These are phyloP conservation scores for Dasysyrphus albostriatus DNA, from an alignment of 2,888 invertebrate genomes.

Conservation along the genomic window DNA sequence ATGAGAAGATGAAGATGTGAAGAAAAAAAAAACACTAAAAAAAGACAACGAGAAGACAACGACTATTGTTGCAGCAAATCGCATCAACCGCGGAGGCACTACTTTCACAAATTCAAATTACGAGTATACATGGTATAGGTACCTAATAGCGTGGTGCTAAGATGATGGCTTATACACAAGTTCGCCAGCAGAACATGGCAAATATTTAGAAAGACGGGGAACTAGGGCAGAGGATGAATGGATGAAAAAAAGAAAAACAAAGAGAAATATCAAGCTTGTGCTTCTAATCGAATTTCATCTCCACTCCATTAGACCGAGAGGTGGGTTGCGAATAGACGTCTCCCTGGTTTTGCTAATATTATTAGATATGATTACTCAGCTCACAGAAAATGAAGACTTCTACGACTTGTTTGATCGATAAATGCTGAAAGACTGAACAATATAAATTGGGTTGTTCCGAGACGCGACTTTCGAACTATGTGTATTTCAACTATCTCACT, in stretches of 20 bases:
- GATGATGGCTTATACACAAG: neutral
- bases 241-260: neutral
- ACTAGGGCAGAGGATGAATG: conserved; percentile 1
- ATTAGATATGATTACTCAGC: conserved; percentile 44
- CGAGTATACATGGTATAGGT: conserved; percentile 15
- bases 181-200: conserved; percentile 24
- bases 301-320: conserved; percentile 61
- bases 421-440: conserved; percentile 68
- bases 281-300: conserved; percentile 73
- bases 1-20: conserved; percentile 51
- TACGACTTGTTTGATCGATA: conserved; percentile 74
- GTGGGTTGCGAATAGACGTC: conserved; percentile 16
- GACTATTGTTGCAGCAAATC: conserved; percentile 73
- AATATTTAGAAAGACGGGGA: conserved; percentile 22
- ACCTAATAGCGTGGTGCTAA: conserved; percentile 30
- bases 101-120: conserved; percentile 76
- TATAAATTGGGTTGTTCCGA: conserved; percentile 69
- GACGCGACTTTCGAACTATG: conserved; percentile 56
- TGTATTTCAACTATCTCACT: conserved; percentile 24
- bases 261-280: conserved; percentile 40
- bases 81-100: conserved; percentile 67
- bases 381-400: conserved; percentile 59
- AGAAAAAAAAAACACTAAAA: conserved; percentile 15
- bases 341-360: conserved; percentile 47
- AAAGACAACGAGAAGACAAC: conserved; percentile 24